Evolutionary conservation across 2,888 invertebrate species (phyloP), one percentile per base, ranked within the genome.

Genomic region (Eilema depressum): DNA sequence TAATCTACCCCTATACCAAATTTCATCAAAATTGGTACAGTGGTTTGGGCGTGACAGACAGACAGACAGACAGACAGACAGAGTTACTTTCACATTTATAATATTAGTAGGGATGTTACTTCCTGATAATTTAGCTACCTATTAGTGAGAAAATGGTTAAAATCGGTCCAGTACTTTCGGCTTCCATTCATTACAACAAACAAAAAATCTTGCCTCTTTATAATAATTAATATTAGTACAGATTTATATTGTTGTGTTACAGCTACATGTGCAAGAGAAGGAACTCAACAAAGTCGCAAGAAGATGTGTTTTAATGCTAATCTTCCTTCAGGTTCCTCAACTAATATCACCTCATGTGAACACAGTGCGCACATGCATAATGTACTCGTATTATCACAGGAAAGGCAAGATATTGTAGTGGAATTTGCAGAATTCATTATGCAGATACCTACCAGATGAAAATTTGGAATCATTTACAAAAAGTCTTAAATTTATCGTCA

Each of bases 221-320:
- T 56, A 56, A 56, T 23, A 56, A 56, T 56, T 56, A 56, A 23
- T 56, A 11, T 5, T 17, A n/a, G n/a, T n/a, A n/a, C n/a, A n/a
- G 2, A 56, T 56, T 56, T 56, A 56, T 56, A 56, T 56, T 56
- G 56, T 56, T 56, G 1, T 56, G 56, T 56, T 56, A 56, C 56
- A 56, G 56, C 56, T 56, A 56, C 56, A 56, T 56, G 56, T 56
- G 56, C 56, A 56, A 56, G 56, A n/a, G 56, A 56, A 56, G 56
- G 56, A 60, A 60, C 60, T 60, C 60, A 60, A 60, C 60, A 25
- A 60, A 60, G 60, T 60, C 60, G 60, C 60, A 60, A 26, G 60
- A 60, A 60, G 60, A 60, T 60, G 60, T 60, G 60, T 60, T 60
- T 60, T 60, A 60, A 60, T 60, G 26, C 60, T 60, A 60, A 60